Base-by-base conservation (phyloP, 2,888 invertebrate species). In the Phytoseiulus persimilis region DNA sequence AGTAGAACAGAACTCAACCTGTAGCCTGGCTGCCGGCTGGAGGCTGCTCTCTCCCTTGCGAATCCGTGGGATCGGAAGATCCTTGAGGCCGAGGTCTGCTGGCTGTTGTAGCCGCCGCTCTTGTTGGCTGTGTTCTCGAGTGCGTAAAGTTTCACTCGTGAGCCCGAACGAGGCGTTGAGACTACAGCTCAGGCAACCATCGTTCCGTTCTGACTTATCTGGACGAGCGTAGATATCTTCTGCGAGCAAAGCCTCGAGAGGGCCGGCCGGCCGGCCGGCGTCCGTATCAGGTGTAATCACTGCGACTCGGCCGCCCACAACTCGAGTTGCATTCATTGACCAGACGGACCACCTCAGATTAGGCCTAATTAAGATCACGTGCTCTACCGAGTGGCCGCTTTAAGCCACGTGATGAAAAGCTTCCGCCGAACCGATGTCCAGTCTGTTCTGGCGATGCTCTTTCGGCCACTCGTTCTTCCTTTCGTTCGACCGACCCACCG, bases 11-110 rank as follows among this genome's bases (percentile, higher is more conserved):
- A 65, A 65, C 65, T 65, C 65, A 65, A 65, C 65, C 65, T 65
- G 65, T 65, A 65, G 65, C 65, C 65, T 14, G 18, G 65, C 65
- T 65, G 65, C 65, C 65, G 65, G 65, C 65, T 65, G 65, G 65
- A 65, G 65, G 65, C 18, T 65, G 65, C 65, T 65, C 65, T 65
- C 65, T 65, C 65, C 65, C 65, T 65, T 65, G 65, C 65, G 65
- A 65, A 65, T 65, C 65, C 65, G 65, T 65, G 65, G 65, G 65
- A 65, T 65, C 65, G 65, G 65, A 65, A 65, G 65, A 65, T 65
- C 65, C 65, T 65, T 65, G 65, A 65, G 65, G 65, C 65, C 65
- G 65, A 65, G 65, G 65, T 65, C 28, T 65, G 65, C 28, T 65
- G 18, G 65, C 65, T 65, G 65, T 18, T 46, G 46, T 46, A 46